Percentiles rank a stretch among this genome's conserved stretches.
phyloP scores from a whole-genome alignment of 2,113 vertebrate genomes.

The Microcebus murinus region DNA sequence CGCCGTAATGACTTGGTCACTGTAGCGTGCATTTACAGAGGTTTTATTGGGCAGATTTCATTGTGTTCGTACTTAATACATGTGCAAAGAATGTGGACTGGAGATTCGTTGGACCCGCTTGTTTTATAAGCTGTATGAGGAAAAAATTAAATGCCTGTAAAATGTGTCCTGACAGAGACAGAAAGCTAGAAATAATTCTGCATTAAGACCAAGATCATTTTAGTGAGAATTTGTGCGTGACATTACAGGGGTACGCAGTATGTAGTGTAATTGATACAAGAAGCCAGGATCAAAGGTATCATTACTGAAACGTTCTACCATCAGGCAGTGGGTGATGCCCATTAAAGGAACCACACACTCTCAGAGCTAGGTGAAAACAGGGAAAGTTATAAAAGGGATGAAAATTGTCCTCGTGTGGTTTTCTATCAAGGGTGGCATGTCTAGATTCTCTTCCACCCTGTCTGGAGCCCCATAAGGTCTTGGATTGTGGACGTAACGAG shows the following conservation, averaged over 20 bases:
- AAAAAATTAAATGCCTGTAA: neutral
- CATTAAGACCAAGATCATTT: neutral
- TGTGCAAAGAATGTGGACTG: neutral
- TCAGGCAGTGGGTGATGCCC: neutral
- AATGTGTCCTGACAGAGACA: neutral
- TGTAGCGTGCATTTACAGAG: neutral
- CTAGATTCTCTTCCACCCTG: neutral
- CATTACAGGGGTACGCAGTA: neutral
- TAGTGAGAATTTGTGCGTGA: neutral
- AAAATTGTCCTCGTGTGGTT: neutral
- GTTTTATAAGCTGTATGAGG: neutral
- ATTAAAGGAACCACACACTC: neutral
- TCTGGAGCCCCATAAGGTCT: no score
- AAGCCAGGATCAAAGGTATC: neutral
- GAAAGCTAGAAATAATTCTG: neutral
- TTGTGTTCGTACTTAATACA: neutral
- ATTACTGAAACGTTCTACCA: neutral
- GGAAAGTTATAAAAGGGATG: neutral
- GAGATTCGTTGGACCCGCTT: neutral
- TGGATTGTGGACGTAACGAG: rapidly evolving
- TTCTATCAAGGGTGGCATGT: neutral
- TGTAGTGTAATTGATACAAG: neutral
- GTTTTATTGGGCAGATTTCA: neutral
- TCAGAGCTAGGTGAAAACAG: neutral
- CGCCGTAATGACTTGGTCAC: neutral